Conservation (phyloP, 2,113 vertebrate genomes). For the Bufo bufo region DNA sequence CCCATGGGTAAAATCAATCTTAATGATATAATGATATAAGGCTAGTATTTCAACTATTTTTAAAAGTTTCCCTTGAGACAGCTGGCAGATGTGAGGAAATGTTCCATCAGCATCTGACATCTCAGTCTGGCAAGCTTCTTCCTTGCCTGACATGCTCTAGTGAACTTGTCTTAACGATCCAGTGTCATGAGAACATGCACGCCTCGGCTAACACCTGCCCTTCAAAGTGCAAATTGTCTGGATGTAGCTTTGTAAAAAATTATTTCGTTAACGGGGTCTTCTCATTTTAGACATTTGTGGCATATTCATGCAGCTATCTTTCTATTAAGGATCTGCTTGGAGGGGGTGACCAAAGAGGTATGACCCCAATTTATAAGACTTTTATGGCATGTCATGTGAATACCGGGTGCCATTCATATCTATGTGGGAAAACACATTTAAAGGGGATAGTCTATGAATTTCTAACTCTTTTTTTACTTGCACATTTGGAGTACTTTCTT, state of each 20-base stretch:
- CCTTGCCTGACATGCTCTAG: not conserved
- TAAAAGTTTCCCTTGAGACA: constrained; percentile 18
- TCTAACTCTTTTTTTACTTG: no score
- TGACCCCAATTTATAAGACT: no score
- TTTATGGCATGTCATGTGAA: no score
- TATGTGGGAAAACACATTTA: no score
- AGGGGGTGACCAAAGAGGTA: no score
- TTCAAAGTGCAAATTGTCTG: not conserved
- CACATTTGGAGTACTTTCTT: no score
- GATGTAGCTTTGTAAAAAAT: not conserved
- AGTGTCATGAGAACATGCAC: constrained; percentile 18
- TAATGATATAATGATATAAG: constrained; percentile 36
- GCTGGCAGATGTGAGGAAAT: constrained; percentile 27
- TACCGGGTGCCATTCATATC: no score
- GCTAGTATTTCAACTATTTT: not conserved
- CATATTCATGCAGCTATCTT: no score
- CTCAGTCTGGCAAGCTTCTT: constrained; percentile 9
- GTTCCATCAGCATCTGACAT: constrained; percentile 38
- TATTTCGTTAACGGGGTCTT: not conserved
- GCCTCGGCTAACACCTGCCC: not conserved
- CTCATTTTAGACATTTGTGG: not conserved
- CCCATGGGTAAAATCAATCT: not conserved
- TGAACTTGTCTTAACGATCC: not conserved
- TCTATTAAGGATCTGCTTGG: no score
- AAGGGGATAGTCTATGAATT: no score